Base-by-base conservation (phyloP, 2,113 vertebrate species). In the Apeltes quadracus region DNA sequence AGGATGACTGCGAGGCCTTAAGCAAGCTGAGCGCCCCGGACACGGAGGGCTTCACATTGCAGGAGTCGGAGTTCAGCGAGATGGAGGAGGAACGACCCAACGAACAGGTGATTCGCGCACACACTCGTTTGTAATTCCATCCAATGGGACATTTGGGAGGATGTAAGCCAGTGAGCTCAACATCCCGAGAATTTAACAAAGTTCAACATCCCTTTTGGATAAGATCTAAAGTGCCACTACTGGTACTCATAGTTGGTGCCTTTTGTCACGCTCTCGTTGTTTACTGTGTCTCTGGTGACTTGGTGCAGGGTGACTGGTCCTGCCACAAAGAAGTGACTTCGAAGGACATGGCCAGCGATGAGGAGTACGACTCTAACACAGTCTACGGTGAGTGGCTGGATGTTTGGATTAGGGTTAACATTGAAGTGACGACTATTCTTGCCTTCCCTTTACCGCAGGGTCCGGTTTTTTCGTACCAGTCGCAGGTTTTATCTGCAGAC, bases 391-490 rank as follows among this genome's bases (percentile, higher is more conserved):
- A 94, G 94, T 83, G 15, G 50, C 27, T 23, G 32, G 14, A 10
- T 14, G 14, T 57, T 50, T 57, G 9, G 16, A 20, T 48, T 61
- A 23, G 32, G 32, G 32, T 34, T 15, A 13, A n/a, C 13, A 44
- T 50, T 29, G 3, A n/a, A 38, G 50, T 23, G 7, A 62, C 7
- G 18, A 43, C 67, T n/a, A 14, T 38, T 68, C 10, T 58, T 10
- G 41, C 3, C 25, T 53, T 59, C 51, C 13, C 25, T 72, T 22
- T 5, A 82, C 83, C 61, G 1, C 90, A 99, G 97, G 96, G 50
- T 93, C 94, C 87, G 96, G 95, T 88, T 97, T 96, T 85, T 91
- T 99, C 90, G 95, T 97, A 81, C 97, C 98, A 1, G 97, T 95
- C 27, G 94, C 94, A 69, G 97, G 97, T 79, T 98, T 96, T 53